Evolutionary conservation across 2,113 vertebrate species (phyloP).

Genomic region (Acrocephalus kingi): DNA sequence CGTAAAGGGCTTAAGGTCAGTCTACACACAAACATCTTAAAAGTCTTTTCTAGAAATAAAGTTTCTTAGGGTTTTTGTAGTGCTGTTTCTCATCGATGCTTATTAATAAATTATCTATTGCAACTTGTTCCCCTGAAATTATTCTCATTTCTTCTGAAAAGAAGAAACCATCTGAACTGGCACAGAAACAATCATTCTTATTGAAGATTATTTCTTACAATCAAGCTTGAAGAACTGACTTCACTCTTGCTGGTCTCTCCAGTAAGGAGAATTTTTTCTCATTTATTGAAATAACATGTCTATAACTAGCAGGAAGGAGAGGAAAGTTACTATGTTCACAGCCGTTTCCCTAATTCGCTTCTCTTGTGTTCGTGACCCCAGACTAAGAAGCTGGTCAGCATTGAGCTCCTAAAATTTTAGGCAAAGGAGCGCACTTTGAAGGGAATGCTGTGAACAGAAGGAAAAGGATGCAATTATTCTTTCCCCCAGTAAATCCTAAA

Average conservation of each 20-base stretch:
- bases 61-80: not conserved
- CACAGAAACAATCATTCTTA: not conserved
- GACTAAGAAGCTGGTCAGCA: not conserved
- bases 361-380: not conserved
- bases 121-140: not conserved
- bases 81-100: fast-evolving
- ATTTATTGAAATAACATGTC: not conserved
- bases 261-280: not conserved
- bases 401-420: not conserved
- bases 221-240: not conserved
- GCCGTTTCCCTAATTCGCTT: not conserved
- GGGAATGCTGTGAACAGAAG: not conserved
- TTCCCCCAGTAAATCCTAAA: not conserved
- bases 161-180: not conserved
- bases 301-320: not conserved
- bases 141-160: not conserved
- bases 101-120: not conserved
- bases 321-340: not conserved
- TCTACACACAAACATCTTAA: not conserved
- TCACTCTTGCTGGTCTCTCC: not conserved
- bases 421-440: not conserved
- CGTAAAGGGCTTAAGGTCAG: not conserved
- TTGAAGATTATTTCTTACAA: not conserved
- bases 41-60: not conserved
- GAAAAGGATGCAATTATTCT: not conserved